phyloP scores from a whole-genome alignment of 1,140 invertebrate genomes.

The Drosophila repletoides region DNA sequence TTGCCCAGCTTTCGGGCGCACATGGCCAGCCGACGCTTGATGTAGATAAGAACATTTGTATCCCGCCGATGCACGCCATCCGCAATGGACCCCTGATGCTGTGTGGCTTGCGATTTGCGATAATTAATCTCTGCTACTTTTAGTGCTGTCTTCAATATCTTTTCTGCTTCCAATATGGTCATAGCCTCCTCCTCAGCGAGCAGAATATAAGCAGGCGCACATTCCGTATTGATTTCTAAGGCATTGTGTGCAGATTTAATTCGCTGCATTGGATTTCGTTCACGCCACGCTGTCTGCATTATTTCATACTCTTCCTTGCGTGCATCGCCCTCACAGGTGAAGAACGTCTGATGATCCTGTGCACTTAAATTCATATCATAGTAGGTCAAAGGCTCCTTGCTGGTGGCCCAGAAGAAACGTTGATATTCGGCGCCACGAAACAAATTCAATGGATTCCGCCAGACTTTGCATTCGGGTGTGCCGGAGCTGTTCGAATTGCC shows the following conservation, averaged over 20 bases:
- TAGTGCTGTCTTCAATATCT: conserved; percentile 93
- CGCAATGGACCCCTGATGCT: conserved; percentile 89
- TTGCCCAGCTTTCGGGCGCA: conserved; percentile 97
- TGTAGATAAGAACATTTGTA: conserved; percentile 97
- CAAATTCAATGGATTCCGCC: conserved; percentile 98
- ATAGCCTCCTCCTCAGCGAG: conserved; percentile 98
- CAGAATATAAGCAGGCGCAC: conserved; percentile 97
- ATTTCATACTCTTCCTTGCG: conserved; percentile 97
- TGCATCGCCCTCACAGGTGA: conserved; percentile 95
- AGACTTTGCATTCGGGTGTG: conserved; percentile 95
- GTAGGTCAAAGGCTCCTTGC: conserved; percentile 97
- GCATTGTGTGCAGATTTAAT: conserved; percentile 97
- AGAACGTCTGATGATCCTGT: conserved; percentile 99
- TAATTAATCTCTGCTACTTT: conserved; percentile 95
- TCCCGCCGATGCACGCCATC: conserved; percentile 94
- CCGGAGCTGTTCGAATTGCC: conserved; percentile 80
- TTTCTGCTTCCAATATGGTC: conserved; percentile 94
- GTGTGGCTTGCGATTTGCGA: conserved; percentile 88
- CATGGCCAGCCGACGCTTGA: conserved; percentile 97
- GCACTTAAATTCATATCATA: conserved; percentile 99
- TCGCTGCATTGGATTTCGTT: conserved; percentile 94
- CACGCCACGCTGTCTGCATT: conserved; percentile 98
- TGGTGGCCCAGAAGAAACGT: conserved; percentile 94
- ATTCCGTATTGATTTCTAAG: conserved; percentile 95
- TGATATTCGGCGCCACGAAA: conserved; percentile 98